Conservation (phyloP, 2,113 vertebrate genomes). For the Oxyruncus cristatus region DNA sequence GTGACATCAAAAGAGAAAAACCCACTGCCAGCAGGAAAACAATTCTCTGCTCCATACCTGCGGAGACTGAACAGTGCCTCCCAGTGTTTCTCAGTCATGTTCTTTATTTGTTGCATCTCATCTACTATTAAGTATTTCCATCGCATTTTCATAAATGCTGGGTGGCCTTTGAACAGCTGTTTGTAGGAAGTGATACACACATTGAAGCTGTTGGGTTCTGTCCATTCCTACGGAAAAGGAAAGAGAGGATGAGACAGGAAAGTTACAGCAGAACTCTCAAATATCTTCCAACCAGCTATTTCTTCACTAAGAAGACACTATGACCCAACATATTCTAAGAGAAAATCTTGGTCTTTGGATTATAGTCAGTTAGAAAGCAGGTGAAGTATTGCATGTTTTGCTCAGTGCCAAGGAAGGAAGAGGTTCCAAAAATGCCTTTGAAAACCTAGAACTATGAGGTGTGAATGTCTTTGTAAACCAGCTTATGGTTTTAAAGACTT, state of each 20-base stretch:
- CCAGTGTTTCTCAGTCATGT: slow-evolving; percentile 91
- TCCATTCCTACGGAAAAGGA: slow-evolving; percentile 77
- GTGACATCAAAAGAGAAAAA: neutral
- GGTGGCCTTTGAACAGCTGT: slow-evolving; percentile 86
- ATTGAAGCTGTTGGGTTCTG: slow-evolving; percentile 86
- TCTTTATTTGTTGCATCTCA: slow-evolving; percentile 89
- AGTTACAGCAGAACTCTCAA: neutral
- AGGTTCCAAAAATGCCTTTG: neutral
- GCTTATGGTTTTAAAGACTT: neutral
- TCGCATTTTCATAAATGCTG: slow-evolving; percentile 81
- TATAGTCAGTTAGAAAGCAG: neutral
- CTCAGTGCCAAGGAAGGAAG: neutral
- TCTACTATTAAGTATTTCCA: slow-evolving; percentile 90
- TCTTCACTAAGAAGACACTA: neutral
- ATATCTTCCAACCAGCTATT: neutral
- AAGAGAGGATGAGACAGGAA: neutral
- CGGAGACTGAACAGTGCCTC: slow-evolving; percentile 84
- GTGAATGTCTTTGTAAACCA: neutral
- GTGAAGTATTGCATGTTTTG: neutral
- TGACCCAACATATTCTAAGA: neutral
- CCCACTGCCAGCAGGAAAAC: neutral
- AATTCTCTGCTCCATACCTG: slow-evolving; percentile 71
- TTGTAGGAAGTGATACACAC: slow-evolving; percentile 92
- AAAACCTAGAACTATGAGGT: neutral
- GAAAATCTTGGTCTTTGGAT: neutral